Evolutionary conservation across 1,140 invertebrate genomes (phyloP).

Genomic region (Lithobius niger): DNA sequence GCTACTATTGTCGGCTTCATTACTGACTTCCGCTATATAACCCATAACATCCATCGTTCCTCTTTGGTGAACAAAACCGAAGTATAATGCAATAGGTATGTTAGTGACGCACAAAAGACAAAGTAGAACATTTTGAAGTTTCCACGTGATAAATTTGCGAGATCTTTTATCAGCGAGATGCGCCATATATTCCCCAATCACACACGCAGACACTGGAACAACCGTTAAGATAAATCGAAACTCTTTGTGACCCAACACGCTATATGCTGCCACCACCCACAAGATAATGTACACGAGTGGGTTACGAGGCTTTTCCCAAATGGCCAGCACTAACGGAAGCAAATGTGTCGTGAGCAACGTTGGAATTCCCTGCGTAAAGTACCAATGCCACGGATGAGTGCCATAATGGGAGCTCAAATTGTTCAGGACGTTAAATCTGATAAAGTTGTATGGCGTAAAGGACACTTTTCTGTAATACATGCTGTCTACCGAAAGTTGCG

Average conservation of each 20-base stretch:
- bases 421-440: slow-evolving; percentile 62
- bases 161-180: too few species aligned
- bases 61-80: slow-evolving; percentile 63
- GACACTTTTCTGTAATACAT: slow-evolving; percentile 54
- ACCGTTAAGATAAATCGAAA: slow-evolving; percentile 78
- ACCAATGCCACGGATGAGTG: slow-evolving; percentile 66
- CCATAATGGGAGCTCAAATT: slow-evolving; percentile 70
- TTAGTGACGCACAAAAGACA: slow-evolving; percentile 28
- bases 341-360: slow-evolving; percentile 50
- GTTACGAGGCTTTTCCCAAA: slow-evolving; percentile 23
- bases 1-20: slow-evolving; percentile 33
- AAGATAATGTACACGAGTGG: background rate
- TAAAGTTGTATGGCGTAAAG: slow-evolving; percentile 72
- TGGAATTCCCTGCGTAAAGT: slow-evolving; percentile 52
- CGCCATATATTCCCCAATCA: slow-evolving; percentile 31
- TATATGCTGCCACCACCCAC: too few species aligned
- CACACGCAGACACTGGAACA: slow-evolving; percentile 62
- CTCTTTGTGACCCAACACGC: slow-evolving; percentile 79
- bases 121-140: background rate
- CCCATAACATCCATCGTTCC: slow-evolving; percentile 63
- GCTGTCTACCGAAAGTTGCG: slow-evolving; percentile 51
- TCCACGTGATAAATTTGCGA: too few species aligned
- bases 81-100: slow-evolving; percentile 40
- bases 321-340: slow-evolving; percentile 47
- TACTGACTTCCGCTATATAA: slow-evolving; percentile 44